These are phyloP conservation scores for Astyanax mexicanus DNA, from an alignment of 2,797 vertebrate species.

Conservation along the genomic window DNA sequence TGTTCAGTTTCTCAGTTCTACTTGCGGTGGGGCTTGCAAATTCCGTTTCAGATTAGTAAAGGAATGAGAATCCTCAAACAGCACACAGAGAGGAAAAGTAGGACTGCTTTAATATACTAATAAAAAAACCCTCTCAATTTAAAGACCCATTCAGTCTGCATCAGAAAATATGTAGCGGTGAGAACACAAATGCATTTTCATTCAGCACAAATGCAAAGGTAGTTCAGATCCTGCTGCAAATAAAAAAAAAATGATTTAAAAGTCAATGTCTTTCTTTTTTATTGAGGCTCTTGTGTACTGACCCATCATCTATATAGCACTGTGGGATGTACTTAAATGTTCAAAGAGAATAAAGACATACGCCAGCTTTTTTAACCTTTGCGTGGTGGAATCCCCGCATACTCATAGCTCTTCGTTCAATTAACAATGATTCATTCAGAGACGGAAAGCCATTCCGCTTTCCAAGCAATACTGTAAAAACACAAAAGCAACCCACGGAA, in stretches of 20 bases:
- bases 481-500: slow-evolving; percentile 62
- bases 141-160: background rate
- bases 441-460: slow-evolving; percentile 63
- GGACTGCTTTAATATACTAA: background rate
- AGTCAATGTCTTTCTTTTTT: slow-evolving; percentile 63
- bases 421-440: slow-evolving; percentile 65
- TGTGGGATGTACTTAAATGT: slow-evolving; percentile 64
- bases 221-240: background rate
- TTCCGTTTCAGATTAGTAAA: background rate
- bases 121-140: background rate
- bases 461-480: slow-evolving; percentile 65
- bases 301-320: slow-evolving; percentile 66
- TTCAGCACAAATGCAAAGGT: background rate
- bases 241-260: slow-evolving; percentile 53
- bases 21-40: background rate
- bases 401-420: slow-evolving; percentile 45
- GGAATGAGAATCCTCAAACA: background rate
- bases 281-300: slow-evolving; percentile 66
- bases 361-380: slow-evolving; percentile 58
- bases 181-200: background rate
- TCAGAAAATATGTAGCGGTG: background rate
- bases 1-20: background rate
- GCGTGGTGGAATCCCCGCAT: slow-evolving; percentile 54
- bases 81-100: background rate
- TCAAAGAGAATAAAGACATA: slow-evolving; percentile 72